These are phyloP conservation scores for Silvanus unidentatus DNA, from an alignment of 2,888 invertebrate genomes.

Conservation along the genomic window DNA sequence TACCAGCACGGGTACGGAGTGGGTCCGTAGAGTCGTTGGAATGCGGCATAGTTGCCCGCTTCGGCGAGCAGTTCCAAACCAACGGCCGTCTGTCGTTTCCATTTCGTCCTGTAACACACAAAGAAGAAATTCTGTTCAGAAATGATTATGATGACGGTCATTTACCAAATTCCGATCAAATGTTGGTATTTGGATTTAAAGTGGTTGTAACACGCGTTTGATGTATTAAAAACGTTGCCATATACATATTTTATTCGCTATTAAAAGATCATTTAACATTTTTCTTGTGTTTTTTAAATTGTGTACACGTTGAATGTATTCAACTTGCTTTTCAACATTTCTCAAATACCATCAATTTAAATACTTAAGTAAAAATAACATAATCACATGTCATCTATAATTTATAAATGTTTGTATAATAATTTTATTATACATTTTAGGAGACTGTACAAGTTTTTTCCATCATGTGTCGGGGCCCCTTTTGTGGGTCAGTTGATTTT, in stretches of 20 bases:
- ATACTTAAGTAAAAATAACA: constrained; percentile 7
- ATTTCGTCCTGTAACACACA: constrained; percentile 80
- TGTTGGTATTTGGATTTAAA: no score
- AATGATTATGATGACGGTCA: no score
- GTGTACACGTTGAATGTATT: no score
- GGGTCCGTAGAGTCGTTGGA: constrained; percentile 86
- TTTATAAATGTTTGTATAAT: no score
- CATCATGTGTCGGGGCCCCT: no score
- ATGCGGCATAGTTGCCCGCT: constrained; percentile 97
- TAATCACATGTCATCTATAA: constrained; percentile 2
- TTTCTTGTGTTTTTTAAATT: constrained; percentile 21
- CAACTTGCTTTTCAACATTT: constrained; percentile 18
- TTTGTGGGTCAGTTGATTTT: no score
- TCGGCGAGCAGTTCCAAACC: constrained; percentile 94
- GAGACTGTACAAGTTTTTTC: no score
- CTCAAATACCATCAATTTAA: constrained; percentile 10
- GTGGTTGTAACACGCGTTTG: constrained; percentile 19
- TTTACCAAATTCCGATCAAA: no score
- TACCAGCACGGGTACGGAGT: constrained; percentile 65
- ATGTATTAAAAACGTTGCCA: constrained; percentile 25
- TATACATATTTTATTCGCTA: constrained; percentile 17
- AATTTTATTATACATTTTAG: no score
- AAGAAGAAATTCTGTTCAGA: no score
- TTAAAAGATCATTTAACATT: constrained; percentile 29
- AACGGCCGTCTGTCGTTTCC: constrained; percentile 98